Percentiles rank a stretch among this genome's conserved stretches.
Conservation (phyloP, 2,888 invertebrate species). For the Dynastes maya region DNA sequence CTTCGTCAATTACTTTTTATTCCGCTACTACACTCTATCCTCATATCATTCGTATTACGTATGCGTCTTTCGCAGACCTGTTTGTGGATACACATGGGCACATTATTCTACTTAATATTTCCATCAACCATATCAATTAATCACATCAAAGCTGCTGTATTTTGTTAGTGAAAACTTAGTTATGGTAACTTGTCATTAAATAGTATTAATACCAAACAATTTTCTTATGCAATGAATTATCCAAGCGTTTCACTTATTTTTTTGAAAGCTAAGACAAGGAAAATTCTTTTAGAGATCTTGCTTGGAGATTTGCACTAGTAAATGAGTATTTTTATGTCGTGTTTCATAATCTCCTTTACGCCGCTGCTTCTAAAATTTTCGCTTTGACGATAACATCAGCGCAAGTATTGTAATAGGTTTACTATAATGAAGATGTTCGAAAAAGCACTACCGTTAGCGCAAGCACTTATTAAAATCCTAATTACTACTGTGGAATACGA, state of each 20-base stretch:
- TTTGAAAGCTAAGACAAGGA: background rate
- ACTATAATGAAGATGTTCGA: conserved; percentile 12
- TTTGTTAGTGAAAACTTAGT: no score
- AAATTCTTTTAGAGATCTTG: background rate
- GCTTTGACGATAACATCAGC: conserved; percentile 3
- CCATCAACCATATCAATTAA: no score
- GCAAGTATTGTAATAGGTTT: background rate
- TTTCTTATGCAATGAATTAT: background rate
- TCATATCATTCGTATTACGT: no score
- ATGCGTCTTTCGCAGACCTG: no score
- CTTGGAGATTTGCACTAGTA: background rate
- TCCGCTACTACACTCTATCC: no score
- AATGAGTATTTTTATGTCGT: background rate
- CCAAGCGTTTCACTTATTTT: background rate
- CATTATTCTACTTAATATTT: no score
- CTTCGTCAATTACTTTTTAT: no score
- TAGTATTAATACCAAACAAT: no score
- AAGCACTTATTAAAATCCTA: conserved; percentile 12
- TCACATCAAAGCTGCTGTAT: no score
- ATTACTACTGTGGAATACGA: background rate
- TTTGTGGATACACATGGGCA: no score
- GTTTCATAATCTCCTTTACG: conserved; percentile 8
- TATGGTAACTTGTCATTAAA: no score
- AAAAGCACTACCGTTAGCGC: background rate
- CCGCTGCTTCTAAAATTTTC: background rate